Evolutionary conservation across 2,113 vertebrate species (phyloP), one percentile per base, ranked within the genome.

Genomic region (Clarias batrachus): DNA sequence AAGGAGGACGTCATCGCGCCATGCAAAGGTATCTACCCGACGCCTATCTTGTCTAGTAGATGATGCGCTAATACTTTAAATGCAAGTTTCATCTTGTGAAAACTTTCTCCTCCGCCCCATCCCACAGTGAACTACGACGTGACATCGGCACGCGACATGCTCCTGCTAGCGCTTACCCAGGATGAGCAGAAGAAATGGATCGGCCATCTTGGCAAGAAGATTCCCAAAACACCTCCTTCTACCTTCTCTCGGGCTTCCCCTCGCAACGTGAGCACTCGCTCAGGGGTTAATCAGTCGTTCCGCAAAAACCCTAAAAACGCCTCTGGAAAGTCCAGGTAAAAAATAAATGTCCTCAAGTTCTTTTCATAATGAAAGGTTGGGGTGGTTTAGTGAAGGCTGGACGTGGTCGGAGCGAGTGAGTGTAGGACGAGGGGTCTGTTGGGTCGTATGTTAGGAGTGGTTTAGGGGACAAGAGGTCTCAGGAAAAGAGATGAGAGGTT

Each of bases 151-250:
- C 96, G 97, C 91, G 97, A 99, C 94, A 97, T 99, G 97, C 95
- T 99, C 88, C 93, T 99, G 83, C 90, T 99, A 92, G 98, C 98
- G 11, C 93, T 97, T 89, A 96, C 97, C 92, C 97, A 99, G 92
- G 98, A 99, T 56, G 98, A 99, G 92, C 98, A 99, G 93, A 99
- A 99, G 93, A 99, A 98, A 90, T 99, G 98, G 98, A 98, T 99
- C 52, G 96, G 96, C 89, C 98, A 99, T 92, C 97, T 99, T 87
- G 96, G 98, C 93, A 99, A 99, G 95, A 99, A 99, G 94, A 99
- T 99, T 79, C 98, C 98, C 60, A 99, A 99, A 91, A 98, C 97
- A 5, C 97, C 97, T 25, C 97, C 98, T 1, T 94, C 97, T 59
- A 94, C 95, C 83, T 99, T 99, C 93, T 95, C 97, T 80, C 96